Conservation (phyloP, 1,140 invertebrate genomes). For the fruit fly (Drosophila melanogaster) region DNA sequence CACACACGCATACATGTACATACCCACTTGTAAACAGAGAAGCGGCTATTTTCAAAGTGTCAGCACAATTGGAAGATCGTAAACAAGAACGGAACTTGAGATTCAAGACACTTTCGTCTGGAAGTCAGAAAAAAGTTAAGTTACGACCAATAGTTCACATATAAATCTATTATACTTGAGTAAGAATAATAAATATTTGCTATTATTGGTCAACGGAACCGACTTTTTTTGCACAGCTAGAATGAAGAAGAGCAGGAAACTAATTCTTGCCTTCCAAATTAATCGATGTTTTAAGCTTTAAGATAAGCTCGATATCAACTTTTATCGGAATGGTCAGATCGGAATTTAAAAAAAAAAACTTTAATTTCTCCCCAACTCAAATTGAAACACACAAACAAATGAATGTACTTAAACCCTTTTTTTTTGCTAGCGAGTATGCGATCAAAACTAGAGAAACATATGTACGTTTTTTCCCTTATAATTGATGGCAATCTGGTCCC, state of each 20-base stretch:
- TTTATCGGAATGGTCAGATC: too few species aligned
- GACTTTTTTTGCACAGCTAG: too few species aligned
- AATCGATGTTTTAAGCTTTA: too few species aligned
- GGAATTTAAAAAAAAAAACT: too few species aligned
- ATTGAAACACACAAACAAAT: background rate
- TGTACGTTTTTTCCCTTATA: slow-evolving; percentile 23
- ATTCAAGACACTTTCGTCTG: background rate
- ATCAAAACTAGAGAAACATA: slow-evolving; percentile 27
- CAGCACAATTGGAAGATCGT: background rate
- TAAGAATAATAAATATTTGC: background rate
- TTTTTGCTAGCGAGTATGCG: background rate
- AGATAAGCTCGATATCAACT: too few species aligned
- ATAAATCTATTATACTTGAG: background rate
- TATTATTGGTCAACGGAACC: too few species aligned
- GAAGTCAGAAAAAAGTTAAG: too few species aligned
- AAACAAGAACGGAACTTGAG: background rate
- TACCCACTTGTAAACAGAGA: slow-evolving; percentile 8
- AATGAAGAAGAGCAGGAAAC: too few species aligned
- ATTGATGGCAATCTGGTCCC: slow-evolving; percentile 38
- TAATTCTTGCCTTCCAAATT: too few species aligned
- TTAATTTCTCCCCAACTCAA: too few species aligned
- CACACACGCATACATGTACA: background rate
- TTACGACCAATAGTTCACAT: background rate
- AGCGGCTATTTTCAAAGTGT: background rate
- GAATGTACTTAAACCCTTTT: background rate